Evolutionary conservation across 2,888 invertebrate genomes (phyloP).

Genomic region (Caenorhabditis sp.): DNA sequence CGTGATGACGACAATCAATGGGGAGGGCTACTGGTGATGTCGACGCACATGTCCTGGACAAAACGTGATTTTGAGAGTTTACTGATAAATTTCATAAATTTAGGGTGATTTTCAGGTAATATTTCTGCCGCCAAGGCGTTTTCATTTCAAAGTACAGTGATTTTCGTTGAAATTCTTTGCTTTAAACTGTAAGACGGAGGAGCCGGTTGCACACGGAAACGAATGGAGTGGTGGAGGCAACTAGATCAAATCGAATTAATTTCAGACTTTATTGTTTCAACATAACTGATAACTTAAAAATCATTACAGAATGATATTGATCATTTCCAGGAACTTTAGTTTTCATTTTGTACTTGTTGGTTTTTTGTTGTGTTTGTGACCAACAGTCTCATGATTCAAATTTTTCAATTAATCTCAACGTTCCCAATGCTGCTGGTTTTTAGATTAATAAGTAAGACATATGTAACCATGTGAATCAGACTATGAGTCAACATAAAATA

Average conservation of each 20-base stretch:
- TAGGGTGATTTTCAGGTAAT: conserved; percentile 31
- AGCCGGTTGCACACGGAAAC: conserved; percentile 6
- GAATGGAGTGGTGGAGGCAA: conserved; percentile 29
- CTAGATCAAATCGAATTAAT: conserved; percentile 1
- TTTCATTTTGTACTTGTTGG: too few relatives aligned
- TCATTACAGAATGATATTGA: too few relatives aligned
- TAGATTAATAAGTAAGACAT: too few relatives aligned
- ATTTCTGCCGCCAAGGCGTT: conserved; percentile 1
- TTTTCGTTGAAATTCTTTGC: conserved; percentile 41
- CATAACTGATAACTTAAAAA: too few relatives aligned
- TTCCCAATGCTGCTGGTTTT: too few relatives aligned
- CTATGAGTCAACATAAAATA: too few relatives aligned
- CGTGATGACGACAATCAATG: conserved; percentile 49
- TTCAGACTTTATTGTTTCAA: too few relatives aligned
- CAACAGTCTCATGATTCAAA: too few relatives aligned
- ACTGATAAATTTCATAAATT: conserved; percentile 29
- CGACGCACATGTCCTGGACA: conserved; percentile 60
- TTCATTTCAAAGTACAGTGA: conserved; percentile 49
- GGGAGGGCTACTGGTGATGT: conserved; percentile 49
- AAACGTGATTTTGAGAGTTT: conserved; percentile 41
- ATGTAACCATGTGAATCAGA: too few relatives aligned
- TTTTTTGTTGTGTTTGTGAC: too few relatives aligned
- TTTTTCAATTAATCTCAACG: too few relatives aligned
- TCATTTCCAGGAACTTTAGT: too few relatives aligned
- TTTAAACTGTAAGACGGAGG: conserved; percentile 15